Evolutionary conservation across 2,113 vertebrate species (phyloP).

Genomic region (Sterna hirundo): DNA sequence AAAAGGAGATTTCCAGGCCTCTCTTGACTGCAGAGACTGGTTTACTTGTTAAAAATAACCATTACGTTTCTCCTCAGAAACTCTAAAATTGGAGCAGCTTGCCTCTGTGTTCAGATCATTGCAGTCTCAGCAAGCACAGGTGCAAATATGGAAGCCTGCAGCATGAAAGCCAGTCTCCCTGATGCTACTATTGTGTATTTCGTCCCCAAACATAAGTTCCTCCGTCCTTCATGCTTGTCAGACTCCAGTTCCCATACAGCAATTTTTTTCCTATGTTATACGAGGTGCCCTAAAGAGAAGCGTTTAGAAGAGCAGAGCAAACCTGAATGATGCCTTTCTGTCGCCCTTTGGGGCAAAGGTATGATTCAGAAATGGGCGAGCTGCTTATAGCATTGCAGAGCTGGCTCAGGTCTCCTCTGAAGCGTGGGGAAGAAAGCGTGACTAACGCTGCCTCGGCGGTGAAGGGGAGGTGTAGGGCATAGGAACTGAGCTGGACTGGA

Average conservation of each 20-base stretch:
- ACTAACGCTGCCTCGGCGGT: neutral
- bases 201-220: neutral
- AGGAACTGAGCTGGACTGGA: neutral
- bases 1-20: neutral
- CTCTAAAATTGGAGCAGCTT: neutral
- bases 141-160: neutral
- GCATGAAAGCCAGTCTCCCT: neutral
- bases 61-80: neutral
- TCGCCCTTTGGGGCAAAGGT: neutral
- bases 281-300: neutral
- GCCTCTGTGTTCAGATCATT: neutral
- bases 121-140: neutral
- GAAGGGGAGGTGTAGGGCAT: neutral
- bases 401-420: neutral
- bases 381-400: neutral
- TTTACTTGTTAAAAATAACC: neutral
- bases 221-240: neutral
- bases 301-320: neutral
- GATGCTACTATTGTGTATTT: neutral
- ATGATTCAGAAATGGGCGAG: neutral
- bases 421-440: neutral
- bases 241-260: neutral
- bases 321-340: neutral
- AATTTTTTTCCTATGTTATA: neutral
- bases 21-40: neutral